A percentile compares a stretch with the other conserved stretches of the same genome.
phyloP scores from a whole-genome alignment of 2,113 vertebrate species.

The Cacatua alba region DNA sequence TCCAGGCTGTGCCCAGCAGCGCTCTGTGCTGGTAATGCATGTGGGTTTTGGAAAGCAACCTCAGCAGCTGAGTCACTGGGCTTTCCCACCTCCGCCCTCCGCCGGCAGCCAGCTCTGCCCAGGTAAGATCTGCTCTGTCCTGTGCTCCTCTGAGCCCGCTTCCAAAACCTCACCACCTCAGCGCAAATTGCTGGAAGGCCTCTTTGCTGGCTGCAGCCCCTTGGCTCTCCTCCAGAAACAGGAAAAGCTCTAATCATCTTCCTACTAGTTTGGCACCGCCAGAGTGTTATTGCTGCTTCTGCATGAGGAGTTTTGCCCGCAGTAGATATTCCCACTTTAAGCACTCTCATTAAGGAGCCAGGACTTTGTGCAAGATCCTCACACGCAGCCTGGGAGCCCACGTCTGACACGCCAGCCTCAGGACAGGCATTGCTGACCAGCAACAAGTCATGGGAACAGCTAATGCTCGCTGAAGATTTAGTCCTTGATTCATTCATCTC shows the following conservation, averaged over 20 bases:
- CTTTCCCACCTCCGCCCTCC: background rate
- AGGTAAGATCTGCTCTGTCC: constrained; percentile 29
- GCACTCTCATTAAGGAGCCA: background rate
- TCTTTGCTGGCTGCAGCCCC: constrained; percentile 11
- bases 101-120: rapidly evolving
- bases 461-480: background rate
- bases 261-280: constrained; percentile 40
- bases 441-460: background rate
- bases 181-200: background rate
- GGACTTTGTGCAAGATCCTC: constrained; percentile 7
- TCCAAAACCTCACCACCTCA: background rate
- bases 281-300: constrained; percentile 41
- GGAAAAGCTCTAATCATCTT: constrained; percentile 49
- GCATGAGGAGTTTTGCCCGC: background rate
- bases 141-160: background rate
- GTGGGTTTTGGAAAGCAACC: background rate
- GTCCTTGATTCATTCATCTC: background rate
- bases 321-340: constrained; percentile 35
- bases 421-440: background rate
- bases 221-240: constrained; percentile 39
- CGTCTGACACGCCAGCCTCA: rapidly evolving
- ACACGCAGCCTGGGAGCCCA: background rate
- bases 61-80: background rate
- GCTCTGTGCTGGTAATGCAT: background rate
- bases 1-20: background rate